Percentiles rank a stretch among this genome's conserved stretches.
Conservation (phyloP, 2,797 vertebrate species). For the Pteronotus mesoamericanus region DNA sequence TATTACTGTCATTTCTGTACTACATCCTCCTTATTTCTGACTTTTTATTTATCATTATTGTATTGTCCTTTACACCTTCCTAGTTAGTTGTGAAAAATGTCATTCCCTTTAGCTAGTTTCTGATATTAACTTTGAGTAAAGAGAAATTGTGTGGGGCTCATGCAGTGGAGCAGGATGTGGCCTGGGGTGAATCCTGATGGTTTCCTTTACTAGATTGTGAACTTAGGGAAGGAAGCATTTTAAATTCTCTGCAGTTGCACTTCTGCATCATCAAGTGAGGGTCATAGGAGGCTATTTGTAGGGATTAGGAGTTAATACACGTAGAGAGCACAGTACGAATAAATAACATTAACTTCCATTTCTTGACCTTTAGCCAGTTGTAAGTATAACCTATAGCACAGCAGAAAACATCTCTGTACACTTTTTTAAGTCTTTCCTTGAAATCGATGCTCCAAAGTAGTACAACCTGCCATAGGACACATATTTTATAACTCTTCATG, state of each 20-base stretch:
- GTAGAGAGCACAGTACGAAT: background rate
- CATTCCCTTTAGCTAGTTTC: background rate
- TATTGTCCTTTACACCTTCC: background rate
- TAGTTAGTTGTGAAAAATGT: background rate
- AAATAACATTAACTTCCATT: background rate
- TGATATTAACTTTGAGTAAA: background rate
- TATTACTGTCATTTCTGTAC: background rate
- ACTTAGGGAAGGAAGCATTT: background rate
- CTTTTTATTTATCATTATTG: background rate
- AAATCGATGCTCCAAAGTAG: background rate
- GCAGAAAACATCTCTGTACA: background rate
- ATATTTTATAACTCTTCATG: background rate
- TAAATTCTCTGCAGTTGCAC: background rate
- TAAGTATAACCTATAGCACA: background rate
- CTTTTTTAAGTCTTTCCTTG: background rate
- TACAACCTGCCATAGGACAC: background rate
- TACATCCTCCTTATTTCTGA: background rate
- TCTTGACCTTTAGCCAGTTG: background rate
- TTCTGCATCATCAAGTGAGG: background rate
- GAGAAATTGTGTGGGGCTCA: background rate
- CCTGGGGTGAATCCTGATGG: background rate
- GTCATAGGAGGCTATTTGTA: background rate
- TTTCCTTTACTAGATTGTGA: background rate
- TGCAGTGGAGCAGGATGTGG: background rate
- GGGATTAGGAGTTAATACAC: background rate